Evolutionary conservation across 2,888 invertebrate species (phyloP), one percentile per base, ranked within the genome.

Genomic region (Drosophila hamatofila): DNA sequence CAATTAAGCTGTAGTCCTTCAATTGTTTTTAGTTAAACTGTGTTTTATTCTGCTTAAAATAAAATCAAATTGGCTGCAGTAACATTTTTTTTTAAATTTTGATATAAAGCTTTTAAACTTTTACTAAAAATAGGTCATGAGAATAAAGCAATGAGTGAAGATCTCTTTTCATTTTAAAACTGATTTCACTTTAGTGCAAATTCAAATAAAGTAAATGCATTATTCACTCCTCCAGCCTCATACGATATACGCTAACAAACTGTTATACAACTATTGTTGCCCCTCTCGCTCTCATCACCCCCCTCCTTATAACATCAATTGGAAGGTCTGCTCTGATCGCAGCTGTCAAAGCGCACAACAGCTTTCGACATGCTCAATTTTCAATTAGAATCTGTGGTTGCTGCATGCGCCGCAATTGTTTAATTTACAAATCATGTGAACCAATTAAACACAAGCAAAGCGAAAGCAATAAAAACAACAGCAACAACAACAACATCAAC

Each of bases 341-440:
- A 83, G 83, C 87, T 88, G 89, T 89, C 87, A 89, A 79, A 87
- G 76, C 88, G 81, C 85, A 83, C 75, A 88, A 67, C 49, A 65
- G 86, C 73, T 76, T 70, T 75, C 78, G 81, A 79, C 83, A 84
- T 88, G 84, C 74, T 80, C 84, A 78, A 70, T 90, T 90, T 86
- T 90, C 86, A 86, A 86, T 86, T 90, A 88, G 88, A 86, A 90
- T 78, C 75, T 78, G 68, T 62, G 57, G 61, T 61, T 64, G 78
- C 66, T 78, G 68, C 80, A 72, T 80, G 72, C 75, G 88, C 83
- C 88, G 69, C 81, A 88, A 86, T 91, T 91, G 89, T 91, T 91
- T 91, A 91, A 91, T 91, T 91, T 91, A 91, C 91, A 91, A 91
- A 91, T 91, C 90, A 90, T 87, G 87, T 90, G 87, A 87, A 87